Evolutionary conservation across 2,888 invertebrate species (phyloP), one percentile per base, ranked within the genome.

Genomic region (Phasia obesa): DNA sequence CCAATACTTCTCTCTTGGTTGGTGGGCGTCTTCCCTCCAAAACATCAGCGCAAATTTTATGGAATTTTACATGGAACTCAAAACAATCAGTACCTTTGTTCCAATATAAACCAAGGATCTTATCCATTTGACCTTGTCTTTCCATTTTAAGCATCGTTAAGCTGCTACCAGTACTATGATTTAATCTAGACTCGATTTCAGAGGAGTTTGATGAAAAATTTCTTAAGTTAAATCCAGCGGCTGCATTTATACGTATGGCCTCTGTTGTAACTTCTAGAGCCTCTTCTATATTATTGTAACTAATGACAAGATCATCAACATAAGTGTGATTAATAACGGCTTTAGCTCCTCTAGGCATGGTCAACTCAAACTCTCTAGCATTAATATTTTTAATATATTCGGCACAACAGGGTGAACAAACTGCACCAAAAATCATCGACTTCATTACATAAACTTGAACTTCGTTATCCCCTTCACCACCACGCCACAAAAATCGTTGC

Each of bases 1-100:
- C 53, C 7, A 87, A 65, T n/a, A 86, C 23, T 31, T 87, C 83
- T 5, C 86, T 70, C 38, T 87, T 87, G 0, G 86, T 87, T 2
- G 86, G 86, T 7, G 81, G 62, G 4, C 81, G 59, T 23, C n/a
- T 49, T 1, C 84, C 84, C 64, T 19, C n/a, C n/a, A 84, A 47
- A 15, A 87, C 80, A 5, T 83, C 80, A 4, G 15, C 9, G 13
- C 78, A 49, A 11, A 86, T 73, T 25, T 73, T 82, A 35, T 53
- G 51, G 42, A 83, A 60, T 17, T 78, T 84, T 80, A 79, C 3
- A 53, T 25, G 38, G 13, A 38, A 38, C 38, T 38, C 38, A 38
- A 38, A 38, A 7, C 38, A 38, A 38, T 38, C 38, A 11, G 38
- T 38, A 15, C 38, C 38, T 38, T 38, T 38, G 38, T 38, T 38